phyloP scores from a whole-genome alignment of 2,113 vertebrate genomes.

The Equus przewalskii region DNA sequence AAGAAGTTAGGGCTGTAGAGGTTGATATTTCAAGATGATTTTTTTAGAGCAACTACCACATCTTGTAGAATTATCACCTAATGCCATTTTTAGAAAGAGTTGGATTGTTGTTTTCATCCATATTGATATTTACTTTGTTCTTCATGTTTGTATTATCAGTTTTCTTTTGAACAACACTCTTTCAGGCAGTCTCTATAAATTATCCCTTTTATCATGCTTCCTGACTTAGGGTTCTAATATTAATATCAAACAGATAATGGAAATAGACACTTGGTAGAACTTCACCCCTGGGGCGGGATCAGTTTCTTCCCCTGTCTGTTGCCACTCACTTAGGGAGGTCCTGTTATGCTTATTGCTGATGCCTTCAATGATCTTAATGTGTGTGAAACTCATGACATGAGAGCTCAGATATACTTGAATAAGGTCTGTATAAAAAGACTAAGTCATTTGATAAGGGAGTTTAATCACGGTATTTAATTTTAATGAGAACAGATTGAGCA shows the following conservation, averaged over 20 bases:
- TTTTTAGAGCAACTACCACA: background rate
- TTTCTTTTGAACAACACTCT: conserved; percentile 20
- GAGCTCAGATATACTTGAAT: background rate
- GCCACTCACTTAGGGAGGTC: background rate
- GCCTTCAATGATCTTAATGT: background rate
- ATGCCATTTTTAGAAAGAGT: conserved; percentile 15
- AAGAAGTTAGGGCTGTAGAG: background rate
- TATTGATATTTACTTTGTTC: background rate
- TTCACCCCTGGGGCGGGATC: background rate
- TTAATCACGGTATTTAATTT: conserved; percentile 30
- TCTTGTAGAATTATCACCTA: background rate
- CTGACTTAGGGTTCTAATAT: background rate
- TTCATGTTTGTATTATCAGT: background rate
- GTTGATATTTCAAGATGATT: background rate
- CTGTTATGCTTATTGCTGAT: background rate
- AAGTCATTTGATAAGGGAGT: background rate
- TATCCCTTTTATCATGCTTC: background rate
- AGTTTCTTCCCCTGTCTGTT: background rate
- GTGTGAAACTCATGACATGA: background rate
- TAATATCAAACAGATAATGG: background rate
- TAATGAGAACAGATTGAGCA: conserved; percentile 39
- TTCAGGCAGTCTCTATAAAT: background rate
- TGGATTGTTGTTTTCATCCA: background rate
- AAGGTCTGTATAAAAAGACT: background rate
- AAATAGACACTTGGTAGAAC: background rate